Evolutionary conservation across 2,113 vertebrate species (phyloP).

Genomic region (Gnathonemus echidnorhynchus): DNA sequence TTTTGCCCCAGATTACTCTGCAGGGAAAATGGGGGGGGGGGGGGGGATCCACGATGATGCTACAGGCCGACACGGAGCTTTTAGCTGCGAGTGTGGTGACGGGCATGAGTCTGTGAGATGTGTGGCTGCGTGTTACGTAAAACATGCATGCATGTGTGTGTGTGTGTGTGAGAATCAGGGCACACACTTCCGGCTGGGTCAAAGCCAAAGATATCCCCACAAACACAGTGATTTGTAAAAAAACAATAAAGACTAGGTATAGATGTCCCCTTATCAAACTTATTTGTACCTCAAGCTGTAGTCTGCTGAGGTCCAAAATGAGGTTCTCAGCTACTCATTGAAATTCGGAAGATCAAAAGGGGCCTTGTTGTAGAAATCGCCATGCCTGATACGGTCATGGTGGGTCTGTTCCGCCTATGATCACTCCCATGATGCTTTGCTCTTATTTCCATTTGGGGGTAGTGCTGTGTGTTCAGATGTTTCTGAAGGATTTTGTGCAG

Average conservation of each 20-base stretch:
- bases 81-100: not conserved
- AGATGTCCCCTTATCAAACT: not conserved
- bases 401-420: not conserved
- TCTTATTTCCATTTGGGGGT: not conserved
- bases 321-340: not conserved
- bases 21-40: not conserved
- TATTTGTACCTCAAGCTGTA: too few relatives aligned
- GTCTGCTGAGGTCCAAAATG: not conserved
- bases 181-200: not conserved
- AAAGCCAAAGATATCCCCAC: not conserved
- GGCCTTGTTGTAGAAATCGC: not conserved
- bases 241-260: not conserved
- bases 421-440: too few relatives aligned
- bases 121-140: not conserved
- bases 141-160: not conserved
- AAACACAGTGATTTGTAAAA: not conserved
- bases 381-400: not conserved
- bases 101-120: not conserved
- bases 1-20: not conserved
- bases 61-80: not conserved
- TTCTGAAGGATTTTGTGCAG: conserved; percentile 38
- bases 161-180: not conserved
- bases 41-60: not conserved
- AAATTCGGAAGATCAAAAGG: not conserved
- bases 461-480: conserved; percentile 42